Base-by-base conservation (phyloP, 2,888 invertebrate species). In the Ctena decussata region DNA sequence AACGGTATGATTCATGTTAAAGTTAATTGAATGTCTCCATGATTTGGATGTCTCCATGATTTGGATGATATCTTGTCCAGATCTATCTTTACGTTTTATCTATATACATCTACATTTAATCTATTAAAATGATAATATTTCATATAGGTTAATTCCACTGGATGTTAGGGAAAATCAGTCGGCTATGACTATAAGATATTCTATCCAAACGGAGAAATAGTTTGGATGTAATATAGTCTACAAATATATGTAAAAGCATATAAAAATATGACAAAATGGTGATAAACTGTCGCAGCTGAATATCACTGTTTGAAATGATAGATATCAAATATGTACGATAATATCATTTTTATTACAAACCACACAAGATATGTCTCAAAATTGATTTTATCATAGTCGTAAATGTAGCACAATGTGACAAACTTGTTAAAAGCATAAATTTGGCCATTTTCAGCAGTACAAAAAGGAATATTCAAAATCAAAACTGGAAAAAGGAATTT, bases 201-300 rank as follows among this genome's bases (percentile, higher is more conserved):
- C 8, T 41, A 41, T 41, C 6, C 15, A 11, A 11, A 41, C 41
- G 41, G 41, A 6, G 15, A 41, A 41, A 41, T 41, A 15, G 6
- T 15, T 41, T 41, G 41, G 6, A 6, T 41, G 41, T 41, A 6
- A 41, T 41, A 41, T 41, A 11, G 6, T 41, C 41, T 41, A 41
- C 41, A 41, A 11, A 5, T 21, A 21, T 11, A 49, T 49, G n/a
- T 49, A 49, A 49, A 49, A 49, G 5, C 21, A 11, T 30, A 27
- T 60, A 60, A 60, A 60, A 60, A 27, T 30, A 60, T 60, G 60
- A 60, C 60, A 60, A 60, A 60, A 30, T 60, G 60, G 60, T 60
- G 30, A 60, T 60, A 60, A 60, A 60, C 11, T 30, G 24, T 60
- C 8, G 60, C 60, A 27, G 30, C 21, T 30, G 8, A 30, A 60